These are phyloP conservation scores for Epirrita christyi DNA, from an alignment of 2,888 invertebrate species.

Conservation along the genomic window DNA sequence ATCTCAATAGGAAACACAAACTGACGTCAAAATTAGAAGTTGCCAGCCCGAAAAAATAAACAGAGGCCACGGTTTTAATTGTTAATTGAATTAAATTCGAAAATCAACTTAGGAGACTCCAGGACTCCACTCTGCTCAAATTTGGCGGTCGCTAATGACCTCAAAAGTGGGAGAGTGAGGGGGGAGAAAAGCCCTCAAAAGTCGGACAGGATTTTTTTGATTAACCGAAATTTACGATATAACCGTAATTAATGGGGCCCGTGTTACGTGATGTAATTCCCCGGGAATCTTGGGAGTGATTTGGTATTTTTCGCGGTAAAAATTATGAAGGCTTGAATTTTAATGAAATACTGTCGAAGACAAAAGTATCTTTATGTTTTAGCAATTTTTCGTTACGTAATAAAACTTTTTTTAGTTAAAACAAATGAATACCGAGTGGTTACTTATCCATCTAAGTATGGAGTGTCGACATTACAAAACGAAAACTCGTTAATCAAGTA, in stretches of 20 bases:
- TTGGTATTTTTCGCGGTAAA: constrained; percentile 47
- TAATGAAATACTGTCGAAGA: constrained; percentile 29
- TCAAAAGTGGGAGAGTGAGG: constrained; percentile 39
- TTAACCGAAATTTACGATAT: constrained; percentile 69
- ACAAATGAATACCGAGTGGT: constrained; percentile 26
- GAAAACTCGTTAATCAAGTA: constrained; percentile 49
- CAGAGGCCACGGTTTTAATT: constrained; percentile 71
- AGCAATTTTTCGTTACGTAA: not conserved
- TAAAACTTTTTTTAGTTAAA: constrained; percentile 2
- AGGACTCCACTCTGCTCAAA: constrained; percentile 55
- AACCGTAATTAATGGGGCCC: constrained; percentile 68
- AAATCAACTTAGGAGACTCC: constrained; percentile 67
- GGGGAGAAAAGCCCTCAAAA: constrained; percentile 48
- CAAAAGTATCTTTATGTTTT: constrained; percentile 10
- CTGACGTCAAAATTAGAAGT: constrained; percentile 62
- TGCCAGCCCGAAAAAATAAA: constrained; percentile 70
- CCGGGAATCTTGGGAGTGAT: constrained; percentile 50
- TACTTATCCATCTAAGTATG: constrained; percentile 19
- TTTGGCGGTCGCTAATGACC: constrained; percentile 67
- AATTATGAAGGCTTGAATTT: constrained; percentile 40
- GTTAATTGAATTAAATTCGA: constrained; percentile 79
- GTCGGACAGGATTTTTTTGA: constrained; percentile 69
- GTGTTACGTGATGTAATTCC: constrained; percentile 53
- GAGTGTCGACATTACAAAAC: constrained; percentile 36
- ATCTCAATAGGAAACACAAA: constrained; percentile 55